phyloP scores from a whole-genome alignment of 2,797 vertebrate species.

The Epinephelus awoara region DNA sequence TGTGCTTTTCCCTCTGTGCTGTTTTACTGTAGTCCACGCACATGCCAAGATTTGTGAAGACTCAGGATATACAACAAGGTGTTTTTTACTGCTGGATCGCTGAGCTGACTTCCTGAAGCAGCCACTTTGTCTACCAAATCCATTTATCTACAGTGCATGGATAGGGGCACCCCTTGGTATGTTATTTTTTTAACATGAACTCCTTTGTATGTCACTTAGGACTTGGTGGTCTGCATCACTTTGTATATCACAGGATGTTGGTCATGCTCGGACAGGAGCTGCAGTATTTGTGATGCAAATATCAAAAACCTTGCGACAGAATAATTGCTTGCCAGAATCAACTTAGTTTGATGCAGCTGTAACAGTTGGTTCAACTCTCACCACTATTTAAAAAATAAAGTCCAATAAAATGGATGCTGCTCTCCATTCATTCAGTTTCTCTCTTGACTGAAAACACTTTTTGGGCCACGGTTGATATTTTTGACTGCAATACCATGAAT shows the following conservation, averaged over 20 bases:
- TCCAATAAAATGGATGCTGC: constrained; percentile 81
- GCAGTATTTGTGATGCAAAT: constrained; percentile 76
- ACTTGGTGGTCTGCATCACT: constrained; percentile 80
- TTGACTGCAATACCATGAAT: no score
- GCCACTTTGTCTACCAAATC: constrained; percentile 60
- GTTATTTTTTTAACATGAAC: constrained; percentile 61
- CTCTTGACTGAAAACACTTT: background rate
- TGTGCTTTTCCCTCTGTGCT: constrained; percentile 44
- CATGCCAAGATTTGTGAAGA: constrained; percentile 73
- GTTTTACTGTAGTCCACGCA: constrained; percentile 53
- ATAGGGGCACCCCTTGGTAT: constrained; percentile 27
- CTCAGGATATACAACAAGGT: constrained; percentile 75
- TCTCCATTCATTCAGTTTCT: constrained; percentile 45
- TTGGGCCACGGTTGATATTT: no score
- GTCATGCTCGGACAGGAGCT: constrained; percentile 45
- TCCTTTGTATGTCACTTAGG: constrained; percentile 74
- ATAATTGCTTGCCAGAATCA: constrained; percentile 31
- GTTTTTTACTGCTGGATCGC: constrained; percentile 68
- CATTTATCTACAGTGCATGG: constrained; percentile 60
- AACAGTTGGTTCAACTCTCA: constrained; percentile 50
- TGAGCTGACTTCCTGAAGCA: constrained; percentile 47
- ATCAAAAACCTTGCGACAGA: constrained; percentile 15
- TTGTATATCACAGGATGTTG: constrained; percentile 72
- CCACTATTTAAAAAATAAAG: constrained; percentile 63
- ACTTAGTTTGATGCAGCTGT: constrained; percentile 41